Evolutionary conservation across 1,140 invertebrate genomes (phyloP), one percentile per base, ranked within the genome.

Genomic region (Drosophila sp.): DNA sequence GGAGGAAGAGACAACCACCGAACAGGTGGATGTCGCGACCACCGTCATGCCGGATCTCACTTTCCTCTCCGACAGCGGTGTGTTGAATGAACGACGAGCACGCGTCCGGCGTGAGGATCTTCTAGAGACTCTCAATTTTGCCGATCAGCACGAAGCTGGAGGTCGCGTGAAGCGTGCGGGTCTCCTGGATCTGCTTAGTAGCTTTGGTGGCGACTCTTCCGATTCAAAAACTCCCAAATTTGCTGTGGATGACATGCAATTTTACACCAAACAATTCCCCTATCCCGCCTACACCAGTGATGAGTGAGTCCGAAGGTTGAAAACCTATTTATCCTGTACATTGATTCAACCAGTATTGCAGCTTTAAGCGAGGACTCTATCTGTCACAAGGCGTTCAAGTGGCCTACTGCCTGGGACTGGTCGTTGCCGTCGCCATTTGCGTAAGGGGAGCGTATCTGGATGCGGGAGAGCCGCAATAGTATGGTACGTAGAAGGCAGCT

Each of bases 221-320:
- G 45, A 32, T 2, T 36, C 27, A 1, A 80, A 76, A 16, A 53
- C 46, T 16, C 25, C 32, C 8, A 82, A 79, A 4, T 76, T 83
- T 8, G 71, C 81, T 11, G 79, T 92, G 14, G 76, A 89, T 13
- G 84, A 93, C 9, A 94, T 94, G 93, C 92, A 91, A 7, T 93
- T 94, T 27, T 92, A 94, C 38, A 95, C 94, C 0, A 94, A 95
- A 81, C 94, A 95, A 73, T 94, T 94, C 84, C 94, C 95, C 1
- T 95, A 95, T 90, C 94, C 94, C 2, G 94, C 94, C 51, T 95
- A 94, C 89, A 93, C 92, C 64, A 92, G 93, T n/a, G 93, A 94
- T 75, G 93, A 93, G 94, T 95, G 73, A 93, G 94, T 93, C 1
- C 8, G 2, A 0, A 2, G 2, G 2, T 38, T 5, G 32, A 27